Evolutionary conservation across 2,113 vertebrate species (phyloP), one percentile per base, ranked within the genome.

Genomic region (Pogonocichla stellata): DNA sequence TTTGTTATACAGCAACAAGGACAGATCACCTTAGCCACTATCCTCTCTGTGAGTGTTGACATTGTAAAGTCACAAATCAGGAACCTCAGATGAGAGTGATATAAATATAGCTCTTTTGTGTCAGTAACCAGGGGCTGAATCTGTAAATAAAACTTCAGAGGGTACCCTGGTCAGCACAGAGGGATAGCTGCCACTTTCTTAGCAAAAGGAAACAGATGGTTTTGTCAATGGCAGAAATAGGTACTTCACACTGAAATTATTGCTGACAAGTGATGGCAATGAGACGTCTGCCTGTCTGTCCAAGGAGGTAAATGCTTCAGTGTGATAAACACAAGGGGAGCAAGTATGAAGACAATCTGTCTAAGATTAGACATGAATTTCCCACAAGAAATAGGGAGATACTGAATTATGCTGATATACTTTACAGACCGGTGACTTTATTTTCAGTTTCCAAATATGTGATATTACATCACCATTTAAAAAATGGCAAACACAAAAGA

Each of bases 391-490:
- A 72, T 11, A 18, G 22, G 38, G 10, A 71, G 19, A 47, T 77
- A 34, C 3, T 50, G 12, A 67, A 28, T 51, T 70, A 50, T 18
- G 22, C 13, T 60, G 13, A 3, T 28, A 34, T 64, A 18, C 0
- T 53, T 60, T 17, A 72, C 28, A 15, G 33, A 31, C 5, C 0
- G 0, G 2, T 43, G 33, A 50, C 4, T 75, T 79, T 50, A 66
- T 62, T 72, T 58, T 92, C 62, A 24, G 0, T 65, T 70, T 53
- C 31, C 12, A 51, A 60, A 3, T 56, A 65, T 42, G 51, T 69
- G 18, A 8, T 53, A 36, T 42, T 80, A 31, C 8, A 29, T 28
- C 31, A 72, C 5, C 7, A 43, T 56, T 89, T 73, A 19, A 29
- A 25, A 89, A 83, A 57, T 22, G 6, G 0, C 1, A 51, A 60